Conservation (phyloP, 2,797 vertebrate species). For the Kryptolebias ocellatus region DNA sequence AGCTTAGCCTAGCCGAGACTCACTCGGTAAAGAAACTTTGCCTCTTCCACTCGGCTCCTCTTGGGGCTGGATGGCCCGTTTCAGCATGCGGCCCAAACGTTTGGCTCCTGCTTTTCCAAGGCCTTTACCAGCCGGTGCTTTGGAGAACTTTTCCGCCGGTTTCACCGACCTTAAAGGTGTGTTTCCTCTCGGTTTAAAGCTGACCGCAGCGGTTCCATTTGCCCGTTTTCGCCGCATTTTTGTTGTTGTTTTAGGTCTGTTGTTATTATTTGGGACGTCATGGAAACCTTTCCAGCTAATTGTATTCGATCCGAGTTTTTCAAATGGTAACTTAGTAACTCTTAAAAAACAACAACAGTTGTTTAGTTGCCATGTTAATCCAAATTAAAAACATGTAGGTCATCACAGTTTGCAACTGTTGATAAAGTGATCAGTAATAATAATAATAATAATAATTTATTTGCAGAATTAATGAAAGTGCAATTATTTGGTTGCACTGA, state of each 20-base stretch:
- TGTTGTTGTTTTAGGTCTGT: neutral
- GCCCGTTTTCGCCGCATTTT: constrained; percentile 16
- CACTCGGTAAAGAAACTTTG: constrained; percentile 21
- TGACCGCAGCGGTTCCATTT: neutral
- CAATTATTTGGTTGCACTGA: too few species aligned
- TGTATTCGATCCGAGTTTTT: neutral
- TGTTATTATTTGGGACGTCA: neutral
- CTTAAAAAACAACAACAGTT: constrained; percentile 26
- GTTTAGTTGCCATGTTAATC: neutral
- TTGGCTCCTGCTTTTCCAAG: constrained; percentile 56
- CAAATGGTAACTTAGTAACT: neutral
- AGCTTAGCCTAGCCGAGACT: constrained; percentile 8
- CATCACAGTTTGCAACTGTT: too few species aligned
- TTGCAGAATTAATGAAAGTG: too few species aligned
- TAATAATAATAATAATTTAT: too few species aligned
- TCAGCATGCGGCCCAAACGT: constrained; percentile 41
- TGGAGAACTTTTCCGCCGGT: neutral
- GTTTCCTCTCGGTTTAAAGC: neutral
- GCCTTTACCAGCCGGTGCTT: constrained; percentile 15
- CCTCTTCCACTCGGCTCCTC: neutral
- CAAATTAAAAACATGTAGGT: too few species aligned
- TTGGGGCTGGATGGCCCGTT: constrained; percentile 18
- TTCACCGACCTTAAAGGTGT: neutral
- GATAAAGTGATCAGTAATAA: too few species aligned
- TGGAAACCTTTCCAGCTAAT: neutral